A percentile compares a stretch with the other conserved stretches of the same genome.
Conservation (phyloP, 1,140 invertebrate genomes). For the Caerostris darwini region DNA sequence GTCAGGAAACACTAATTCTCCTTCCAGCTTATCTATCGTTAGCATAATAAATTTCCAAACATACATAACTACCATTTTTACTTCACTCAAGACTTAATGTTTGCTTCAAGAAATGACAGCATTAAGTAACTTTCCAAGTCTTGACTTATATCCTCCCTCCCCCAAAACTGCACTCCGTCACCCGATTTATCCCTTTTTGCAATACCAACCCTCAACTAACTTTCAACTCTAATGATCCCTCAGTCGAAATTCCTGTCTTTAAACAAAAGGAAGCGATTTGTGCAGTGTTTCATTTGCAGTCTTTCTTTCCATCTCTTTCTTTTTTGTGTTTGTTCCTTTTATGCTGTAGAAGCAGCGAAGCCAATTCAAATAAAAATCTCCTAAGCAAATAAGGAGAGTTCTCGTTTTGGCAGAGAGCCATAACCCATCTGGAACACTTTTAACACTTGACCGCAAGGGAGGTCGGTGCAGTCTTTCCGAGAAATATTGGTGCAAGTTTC, state of each 20-base stretch:
- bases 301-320: background rate
- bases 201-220: background rate
- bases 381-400: slow-evolving; percentile 69
- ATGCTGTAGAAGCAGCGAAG: slow-evolving; percentile 13
- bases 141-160: background rate
- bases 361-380: slow-evolving; percentile 72
- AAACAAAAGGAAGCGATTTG: slow-evolving; percentile 71
- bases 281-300: slow-evolving; percentile 18
- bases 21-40: background rate
- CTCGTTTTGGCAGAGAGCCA: slow-evolving; percentile 64
- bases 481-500: slow-evolving; percentile 9
- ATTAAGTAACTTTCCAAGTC: slow-evolving; percentile 24
- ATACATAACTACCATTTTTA: background rate
- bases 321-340: slow-evolving; percentile 51
- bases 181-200: slow-evolving; percentile 1
- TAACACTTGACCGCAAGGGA: slow-evolving; percentile 62
- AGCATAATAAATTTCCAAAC: slow-evolving; percentile 2
- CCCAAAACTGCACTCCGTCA: background rate
- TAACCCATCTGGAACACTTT: slow-evolving; percentile 42
- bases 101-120: background rate
- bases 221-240: slow-evolving; percentile 19
- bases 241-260: slow-evolving; percentile 46
- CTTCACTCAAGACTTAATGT: background rate
- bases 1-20: no score
- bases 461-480: background rate